These are phyloP conservation scores for Cathartes aura DNA, from an alignment of 2,113 vertebrate genomes.

Conservation along the genomic window DNA sequence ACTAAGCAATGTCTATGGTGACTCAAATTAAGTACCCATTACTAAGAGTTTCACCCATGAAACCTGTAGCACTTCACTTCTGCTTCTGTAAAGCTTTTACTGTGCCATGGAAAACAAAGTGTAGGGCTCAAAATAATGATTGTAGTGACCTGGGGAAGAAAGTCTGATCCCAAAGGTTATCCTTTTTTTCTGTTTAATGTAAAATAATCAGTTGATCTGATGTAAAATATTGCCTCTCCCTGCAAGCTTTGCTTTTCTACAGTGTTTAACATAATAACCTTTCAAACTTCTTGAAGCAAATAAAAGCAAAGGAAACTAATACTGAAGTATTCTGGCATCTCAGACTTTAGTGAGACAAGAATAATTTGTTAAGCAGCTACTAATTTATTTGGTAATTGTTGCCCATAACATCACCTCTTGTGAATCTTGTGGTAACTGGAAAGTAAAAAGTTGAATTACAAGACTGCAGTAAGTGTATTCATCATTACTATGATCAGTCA, in stretches of 20 bases:
- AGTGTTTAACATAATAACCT: neutral
- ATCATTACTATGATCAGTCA: neutral
- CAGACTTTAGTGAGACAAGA: neutral
- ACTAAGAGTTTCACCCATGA: neutral
- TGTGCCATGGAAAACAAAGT: neutral
- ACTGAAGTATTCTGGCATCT: neutral
- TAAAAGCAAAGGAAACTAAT: neutral
- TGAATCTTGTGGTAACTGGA: neutral
- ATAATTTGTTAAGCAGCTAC: neutral
- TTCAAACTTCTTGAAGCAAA: neutral
- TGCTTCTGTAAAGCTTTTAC: neutral
- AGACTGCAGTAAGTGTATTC: neutral
- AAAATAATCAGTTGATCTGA: neutral
- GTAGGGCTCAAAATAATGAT: neutral
- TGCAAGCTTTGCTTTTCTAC: neutral
- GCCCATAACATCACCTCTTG: neutral
- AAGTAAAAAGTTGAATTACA: neutral
- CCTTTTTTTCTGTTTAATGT: neutral
- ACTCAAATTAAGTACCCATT: neutral
- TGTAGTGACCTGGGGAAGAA: neutral
- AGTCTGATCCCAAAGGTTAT: neutral
- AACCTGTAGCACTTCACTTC: neutral
- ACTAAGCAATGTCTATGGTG: neutral
- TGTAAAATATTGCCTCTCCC: neutral
- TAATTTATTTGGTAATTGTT: neutral